Evolutionary conservation across 2,888 invertebrate species (phyloP).

Genomic region (Sipha maydis): DNA sequence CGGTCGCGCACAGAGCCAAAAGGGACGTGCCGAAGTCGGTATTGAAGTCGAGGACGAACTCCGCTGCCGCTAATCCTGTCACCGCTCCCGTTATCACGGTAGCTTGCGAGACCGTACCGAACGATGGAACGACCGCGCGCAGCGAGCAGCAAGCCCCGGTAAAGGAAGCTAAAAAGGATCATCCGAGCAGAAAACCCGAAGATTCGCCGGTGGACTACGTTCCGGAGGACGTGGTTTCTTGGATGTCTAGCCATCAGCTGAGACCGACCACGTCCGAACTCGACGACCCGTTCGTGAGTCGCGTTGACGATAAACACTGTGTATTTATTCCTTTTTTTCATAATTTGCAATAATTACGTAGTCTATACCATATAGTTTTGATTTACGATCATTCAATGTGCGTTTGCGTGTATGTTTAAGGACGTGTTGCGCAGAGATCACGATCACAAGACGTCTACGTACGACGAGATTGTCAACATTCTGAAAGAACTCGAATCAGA

Average conservation of each 20-base stretch:
- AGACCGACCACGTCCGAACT: constrained; percentile 7
- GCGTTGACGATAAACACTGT: neutral
- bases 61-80: too few species aligned
- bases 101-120: neutral
- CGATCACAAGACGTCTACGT: constrained; percentile 65
- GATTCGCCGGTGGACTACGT: constrained; percentile 36
- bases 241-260: constrained; percentile 60
- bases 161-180: neutral
- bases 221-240: constrained; percentile 62
- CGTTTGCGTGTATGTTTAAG: constrained; percentile 3
- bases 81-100: too few species aligned
- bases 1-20: neutral
- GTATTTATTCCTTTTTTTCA: neutral
- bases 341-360: neutral
- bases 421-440: neutral
- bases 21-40: neutral
- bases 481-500: constrained; percentile 69
- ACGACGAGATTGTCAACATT: constrained; percentile 69
- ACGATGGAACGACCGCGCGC: neutral
- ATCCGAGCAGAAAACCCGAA: neutral
- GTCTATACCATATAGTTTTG: neutral
- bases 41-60: neutral
- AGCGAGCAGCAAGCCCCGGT: neutral
- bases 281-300: neutral
- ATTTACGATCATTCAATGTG: neutral